Conservation (phyloP, 2,888 invertebrate genomes). For the Lasioglossum malachurum region DNA sequence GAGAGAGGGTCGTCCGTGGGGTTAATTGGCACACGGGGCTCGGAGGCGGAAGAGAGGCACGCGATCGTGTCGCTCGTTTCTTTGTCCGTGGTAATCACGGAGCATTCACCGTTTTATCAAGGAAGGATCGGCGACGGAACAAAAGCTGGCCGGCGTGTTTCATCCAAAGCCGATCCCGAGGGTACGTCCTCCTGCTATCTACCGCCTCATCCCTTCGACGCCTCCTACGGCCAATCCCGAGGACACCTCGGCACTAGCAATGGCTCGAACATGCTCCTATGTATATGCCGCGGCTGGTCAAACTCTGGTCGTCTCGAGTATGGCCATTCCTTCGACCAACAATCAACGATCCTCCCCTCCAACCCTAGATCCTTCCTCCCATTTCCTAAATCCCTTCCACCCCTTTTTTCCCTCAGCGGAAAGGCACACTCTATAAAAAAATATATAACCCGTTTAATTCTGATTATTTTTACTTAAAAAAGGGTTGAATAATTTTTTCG, state of each 20-base stretch:
- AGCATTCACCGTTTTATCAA: constrained; percentile 47
- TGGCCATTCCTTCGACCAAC: neutral
- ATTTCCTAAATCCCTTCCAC: neutral
- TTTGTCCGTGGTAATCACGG: constrained; percentile 41
- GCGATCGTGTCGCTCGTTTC: constrained; percentile 32
- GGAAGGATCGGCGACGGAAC: constrained; percentile 41
- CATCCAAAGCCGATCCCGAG: constrained; percentile 45
- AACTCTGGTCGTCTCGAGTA: neutral
- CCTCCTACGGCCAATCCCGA: neutral
- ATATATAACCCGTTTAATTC: neutral
- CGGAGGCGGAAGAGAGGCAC: neutral
- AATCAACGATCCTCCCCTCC: neutral
- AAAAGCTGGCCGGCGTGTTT: constrained; percentile 51
- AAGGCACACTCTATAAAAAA: neutral
- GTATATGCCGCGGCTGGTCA: neutral
- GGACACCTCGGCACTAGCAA: neutral
- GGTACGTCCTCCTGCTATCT: constrained; percentile 45
- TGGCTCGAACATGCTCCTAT: neutral
- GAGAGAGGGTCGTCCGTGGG: neutral
- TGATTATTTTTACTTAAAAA: too few species aligned
- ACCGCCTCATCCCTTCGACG: constrained; percentile 30
- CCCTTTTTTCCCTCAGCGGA: neutral
- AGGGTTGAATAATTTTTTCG: too few species aligned
- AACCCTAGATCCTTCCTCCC: neutral
- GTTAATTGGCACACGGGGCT: neutral